Base-by-base conservation (phyloP, 2,113 vertebrate genomes). In the Macquaria australasica region DNA sequence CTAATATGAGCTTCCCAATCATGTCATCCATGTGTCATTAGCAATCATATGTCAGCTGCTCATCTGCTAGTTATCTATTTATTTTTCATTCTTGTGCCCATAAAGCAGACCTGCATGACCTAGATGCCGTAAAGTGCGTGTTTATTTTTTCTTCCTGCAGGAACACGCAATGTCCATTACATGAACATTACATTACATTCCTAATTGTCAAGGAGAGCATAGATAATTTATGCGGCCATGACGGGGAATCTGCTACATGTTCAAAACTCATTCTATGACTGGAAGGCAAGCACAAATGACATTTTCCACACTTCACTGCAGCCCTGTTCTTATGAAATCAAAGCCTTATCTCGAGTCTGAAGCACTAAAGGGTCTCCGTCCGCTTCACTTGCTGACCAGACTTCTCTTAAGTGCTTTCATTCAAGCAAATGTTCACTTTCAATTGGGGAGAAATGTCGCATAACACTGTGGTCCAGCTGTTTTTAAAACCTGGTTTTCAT, bases 191-290 rank as follows among this genome's bases (percentile, higher is more conserved):
- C n/a, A n/a, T n/a, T n/a, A n/a, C n/a, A n/a, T n/a, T 56, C 6
- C 25, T 43, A 76, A 79, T 53, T 78, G 50, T 75, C 23, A 70
- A 84, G 75, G 79, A 80, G 73, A 64, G 70, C 48, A 79, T 85
- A 7, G 34, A 85, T 85, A 72, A 91, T 89, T 56, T 3, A 87
- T 88, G 60, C 59, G 55, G 39, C 70, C 41, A 72, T 58, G 71
- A 56, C 1, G 5, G 70, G 58, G 16, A 72, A 75, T 84, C 41
- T 60, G 58, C 79, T 51, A 9, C 80, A 62, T 28, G 50, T 71
- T 56, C 37, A 37, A n/a, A 73, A 60, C 21, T 55, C 41, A 28
- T 77, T 79, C 64, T 66, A 62, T 82, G 18, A 4, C 31, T 53
- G 70, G 23, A 55, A 72, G 14, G 81, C 55, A 71, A 77, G 76